Conservation (phyloP, 2,113 vertebrate genomes). For the Chaenogobius annularis region DNA sequence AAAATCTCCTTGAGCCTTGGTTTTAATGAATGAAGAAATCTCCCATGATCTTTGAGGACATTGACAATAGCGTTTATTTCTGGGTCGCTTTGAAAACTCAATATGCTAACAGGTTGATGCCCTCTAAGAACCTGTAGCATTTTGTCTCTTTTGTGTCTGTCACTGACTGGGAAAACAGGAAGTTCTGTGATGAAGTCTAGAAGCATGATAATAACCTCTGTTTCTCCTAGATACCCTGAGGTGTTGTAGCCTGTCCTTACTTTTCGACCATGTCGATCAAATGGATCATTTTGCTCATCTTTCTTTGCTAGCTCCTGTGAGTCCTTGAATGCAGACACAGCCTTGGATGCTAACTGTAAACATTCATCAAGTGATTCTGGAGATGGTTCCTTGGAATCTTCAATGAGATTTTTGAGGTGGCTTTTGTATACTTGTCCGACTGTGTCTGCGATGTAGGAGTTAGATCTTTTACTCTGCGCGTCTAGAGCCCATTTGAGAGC, state of each 20-base stretch:
- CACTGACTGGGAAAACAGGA: conserved; percentile 15
- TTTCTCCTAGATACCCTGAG: conserved; percentile 49
- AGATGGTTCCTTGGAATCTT: neutral
- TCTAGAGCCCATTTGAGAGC: conserved; percentile 50
- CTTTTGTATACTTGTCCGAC: conserved; percentile 53
- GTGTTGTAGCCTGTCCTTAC: conserved; percentile 35
- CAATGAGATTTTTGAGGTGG: conserved; percentile 34
- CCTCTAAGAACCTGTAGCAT: conserved; percentile 49
- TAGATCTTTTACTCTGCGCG: conserved; percentile 35
- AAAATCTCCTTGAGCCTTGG: conserved; percentile 48
- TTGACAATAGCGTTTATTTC: neutral
- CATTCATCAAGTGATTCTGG: conserved; percentile 30
- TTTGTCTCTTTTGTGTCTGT: conserved; percentile 27
- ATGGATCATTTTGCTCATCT: conserved; percentile 24
- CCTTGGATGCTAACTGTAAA: conserved; percentile 30
- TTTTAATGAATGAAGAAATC: conserved; percentile 37
- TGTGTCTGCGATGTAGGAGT: conserved; percentile 59
- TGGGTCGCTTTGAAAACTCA: neutral
- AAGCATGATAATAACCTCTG: conserved; percentile 41
- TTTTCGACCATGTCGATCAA: conserved; percentile 28
- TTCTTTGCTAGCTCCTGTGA: conserved; percentile 46
- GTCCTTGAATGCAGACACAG: conserved; percentile 41
- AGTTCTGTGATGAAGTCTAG: conserved; percentile 25
- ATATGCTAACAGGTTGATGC: neutral
- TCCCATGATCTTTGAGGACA: conserved; percentile 35